A percentile compares a stretch with the other conserved stretches of the same genome.
Conservation (phyloP, 1,140 invertebrate species). For the Wasmannia auropunctata region DNA sequence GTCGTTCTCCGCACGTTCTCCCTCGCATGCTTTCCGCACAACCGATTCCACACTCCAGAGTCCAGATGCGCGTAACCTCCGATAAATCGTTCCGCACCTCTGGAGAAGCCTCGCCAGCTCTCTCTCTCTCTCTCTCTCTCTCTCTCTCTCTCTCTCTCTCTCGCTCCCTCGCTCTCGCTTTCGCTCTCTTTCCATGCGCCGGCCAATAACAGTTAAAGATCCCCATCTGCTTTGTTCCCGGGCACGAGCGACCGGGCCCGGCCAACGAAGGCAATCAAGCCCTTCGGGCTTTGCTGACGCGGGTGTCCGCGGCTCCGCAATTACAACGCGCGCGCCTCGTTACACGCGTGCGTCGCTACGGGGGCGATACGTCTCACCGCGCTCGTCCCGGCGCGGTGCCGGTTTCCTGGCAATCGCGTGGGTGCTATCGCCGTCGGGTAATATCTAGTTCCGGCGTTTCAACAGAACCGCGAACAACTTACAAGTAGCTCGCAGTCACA, state of each 20-base stretch:
- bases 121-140: neutral
- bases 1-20: neutral
- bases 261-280: conserved; percentile 76
- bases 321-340: conserved; percentile 67
- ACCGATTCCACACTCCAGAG: conserved; percentile 53
- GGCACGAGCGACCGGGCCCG: conserved; percentile 47
- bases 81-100: conserved; percentile 71
- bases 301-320: conserved; percentile 64
- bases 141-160: neutral
- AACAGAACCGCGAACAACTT: neutral
- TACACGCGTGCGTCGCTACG: conserved; percentile 55
- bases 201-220: conserved; percentile 80
- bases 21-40: conserved; percentile 23
- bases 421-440: neutral
- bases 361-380: conserved; percentile 14
- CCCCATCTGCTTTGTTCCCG: conserved; percentile 78
- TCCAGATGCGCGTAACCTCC: conserved; percentile 63
- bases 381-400: neutral
- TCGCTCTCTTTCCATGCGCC: neutral
- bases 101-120: neutral
- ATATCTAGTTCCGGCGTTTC: conserved; percentile 7
- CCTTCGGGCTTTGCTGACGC: conserved; percentile 63
- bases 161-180: neutral
- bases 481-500: neutral
- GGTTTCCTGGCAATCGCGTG: conserved; percentile 9